Percentiles rank a stretch among this genome's conserved stretches.
Conservation (phyloP, 2,113 vertebrate species). For the Pogona vitticeps region DNA sequence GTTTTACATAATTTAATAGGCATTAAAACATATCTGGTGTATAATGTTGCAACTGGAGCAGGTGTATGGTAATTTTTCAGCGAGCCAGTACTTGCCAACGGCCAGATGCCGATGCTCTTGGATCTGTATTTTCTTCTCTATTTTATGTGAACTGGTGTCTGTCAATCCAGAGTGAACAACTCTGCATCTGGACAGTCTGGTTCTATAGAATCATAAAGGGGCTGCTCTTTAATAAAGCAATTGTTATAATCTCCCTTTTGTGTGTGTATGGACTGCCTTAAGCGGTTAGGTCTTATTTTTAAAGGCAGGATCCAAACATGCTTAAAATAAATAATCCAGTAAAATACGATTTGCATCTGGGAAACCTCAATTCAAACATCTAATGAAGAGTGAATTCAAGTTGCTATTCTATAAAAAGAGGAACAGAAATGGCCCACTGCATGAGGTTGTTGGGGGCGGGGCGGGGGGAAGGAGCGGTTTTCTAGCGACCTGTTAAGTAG, state of each 20-base stretch:
- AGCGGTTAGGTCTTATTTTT: too few relatives aligned
- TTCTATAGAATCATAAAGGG: neutral
- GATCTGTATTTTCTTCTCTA: too few relatives aligned
- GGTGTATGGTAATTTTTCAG: slow-evolving; percentile 2
- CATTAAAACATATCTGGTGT: slow-evolving; percentile 11
- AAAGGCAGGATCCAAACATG: neutral
- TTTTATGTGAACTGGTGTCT: neutral
- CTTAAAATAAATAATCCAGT: neutral
- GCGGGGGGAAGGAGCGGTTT: too few relatives aligned
- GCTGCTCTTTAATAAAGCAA: neutral
- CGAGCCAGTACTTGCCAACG: neutral
- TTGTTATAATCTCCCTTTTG: neutral
- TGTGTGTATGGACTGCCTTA: neutral
- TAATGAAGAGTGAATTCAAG: too few relatives aligned
- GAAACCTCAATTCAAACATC: too few relatives aligned
- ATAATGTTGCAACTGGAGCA: neutral
- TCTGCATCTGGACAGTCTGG: neutral
- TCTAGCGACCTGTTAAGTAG: too few relatives aligned
- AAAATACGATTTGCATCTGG: too few relatives aligned
- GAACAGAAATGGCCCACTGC: too few relatives aligned
- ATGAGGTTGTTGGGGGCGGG: too few relatives aligned
- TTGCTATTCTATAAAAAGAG: too few relatives aligned
- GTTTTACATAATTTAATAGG: slow-evolving; percentile 16
- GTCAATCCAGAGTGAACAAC: neutral
- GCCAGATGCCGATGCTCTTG: neutral